phyloP scores from a whole-genome alignment of 1,140 invertebrate species.

The Artemia franciscana region DNA sequence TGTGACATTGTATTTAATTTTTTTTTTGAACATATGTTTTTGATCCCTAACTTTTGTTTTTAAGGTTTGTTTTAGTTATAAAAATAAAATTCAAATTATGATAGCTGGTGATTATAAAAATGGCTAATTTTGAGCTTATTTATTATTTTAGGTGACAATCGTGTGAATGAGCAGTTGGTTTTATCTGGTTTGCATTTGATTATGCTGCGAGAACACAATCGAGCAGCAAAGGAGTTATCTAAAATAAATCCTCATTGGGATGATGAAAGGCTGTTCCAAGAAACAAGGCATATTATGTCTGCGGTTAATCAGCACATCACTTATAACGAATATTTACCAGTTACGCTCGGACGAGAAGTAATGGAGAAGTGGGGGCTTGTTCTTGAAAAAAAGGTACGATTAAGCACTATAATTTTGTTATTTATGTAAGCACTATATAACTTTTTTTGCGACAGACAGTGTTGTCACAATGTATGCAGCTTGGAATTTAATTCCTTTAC shows the following conservation, averaged over 20 bases:
- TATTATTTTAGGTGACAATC: constrained; percentile 20
- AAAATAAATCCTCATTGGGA: constrained; percentile 29
- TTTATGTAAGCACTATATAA: no score
- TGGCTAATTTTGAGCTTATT: not conserved
- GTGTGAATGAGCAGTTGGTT: constrained; percentile 32
- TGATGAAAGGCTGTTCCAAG: constrained; percentile 30
- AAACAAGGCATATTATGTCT: constrained; percentile 26
- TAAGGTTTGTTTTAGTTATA: not conserved
- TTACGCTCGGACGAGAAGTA: constrained; percentile 26
- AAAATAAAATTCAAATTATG: not conserved
- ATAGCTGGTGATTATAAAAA: constrained; percentile 7
- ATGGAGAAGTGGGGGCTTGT: constrained; percentile 19
- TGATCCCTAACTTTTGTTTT: not conserved
- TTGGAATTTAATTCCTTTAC: no score
- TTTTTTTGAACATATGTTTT: no score
- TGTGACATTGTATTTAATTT: no score
- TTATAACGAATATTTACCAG: constrained; percentile 30
- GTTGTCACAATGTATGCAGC: no score
- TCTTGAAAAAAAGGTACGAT: constrained; percentile 14
- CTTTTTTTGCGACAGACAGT: no score
- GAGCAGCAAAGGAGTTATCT: constrained; percentile 22
- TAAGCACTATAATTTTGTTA: no score
- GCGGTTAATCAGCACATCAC: constrained; percentile 30
- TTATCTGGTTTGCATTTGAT: constrained; percentile 23
- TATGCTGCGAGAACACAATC: constrained; percentile 26